These are phyloP conservation scores for Eubasilissa splendida DNA, from an alignment of 2,888 invertebrate species.

Conservation along the genomic window DNA sequence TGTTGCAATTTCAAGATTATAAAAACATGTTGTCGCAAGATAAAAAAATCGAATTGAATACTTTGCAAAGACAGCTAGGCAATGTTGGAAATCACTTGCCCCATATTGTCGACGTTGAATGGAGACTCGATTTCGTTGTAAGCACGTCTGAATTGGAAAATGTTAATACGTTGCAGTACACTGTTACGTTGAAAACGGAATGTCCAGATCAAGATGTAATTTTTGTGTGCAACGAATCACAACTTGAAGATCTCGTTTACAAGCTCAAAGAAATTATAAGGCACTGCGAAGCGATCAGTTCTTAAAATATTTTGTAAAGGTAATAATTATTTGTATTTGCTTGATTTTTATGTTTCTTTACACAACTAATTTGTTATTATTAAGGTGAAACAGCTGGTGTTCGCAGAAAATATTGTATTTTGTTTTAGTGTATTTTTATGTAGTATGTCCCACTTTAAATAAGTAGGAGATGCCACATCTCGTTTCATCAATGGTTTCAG, in stretches of 20 bases:
- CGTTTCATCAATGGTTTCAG: neutral
- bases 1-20: slow-evolving; percentile 16
- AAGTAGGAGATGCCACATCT: neutral
- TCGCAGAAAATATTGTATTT: neutral
- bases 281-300: slow-evolving; percentile 72
- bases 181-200: slow-evolving; percentile 67
- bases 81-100: slow-evolving; percentile 63
- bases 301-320: slow-evolving; percentile 36
- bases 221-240: slow-evolving; percentile 76
- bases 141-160: slow-evolving; percentile 67
- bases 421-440: neutral
- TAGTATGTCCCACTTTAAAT: neutral
- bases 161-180: slow-evolving; percentile 67
- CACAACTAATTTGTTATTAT: too few species aligned
- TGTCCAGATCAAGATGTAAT: slow-evolving; percentile 66
- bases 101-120: slow-evolving; percentile 73
- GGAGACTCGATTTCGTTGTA: slow-evolving; percentile 74
- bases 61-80: slow-evolving; percentile 42
- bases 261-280: slow-evolving; percentile 77
- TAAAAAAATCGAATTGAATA: slow-evolving; percentile 37
- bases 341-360: neutral
- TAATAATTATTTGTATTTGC: neutral
- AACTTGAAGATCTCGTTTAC: slow-evolving; percentile 78
- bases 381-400: too few species aligned
- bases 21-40: slow-evolving; percentile 40